Evolutionary conservation across 2,113 vertebrate genomes (phyloP).

Genomic region (Lanius collurio): DNA sequence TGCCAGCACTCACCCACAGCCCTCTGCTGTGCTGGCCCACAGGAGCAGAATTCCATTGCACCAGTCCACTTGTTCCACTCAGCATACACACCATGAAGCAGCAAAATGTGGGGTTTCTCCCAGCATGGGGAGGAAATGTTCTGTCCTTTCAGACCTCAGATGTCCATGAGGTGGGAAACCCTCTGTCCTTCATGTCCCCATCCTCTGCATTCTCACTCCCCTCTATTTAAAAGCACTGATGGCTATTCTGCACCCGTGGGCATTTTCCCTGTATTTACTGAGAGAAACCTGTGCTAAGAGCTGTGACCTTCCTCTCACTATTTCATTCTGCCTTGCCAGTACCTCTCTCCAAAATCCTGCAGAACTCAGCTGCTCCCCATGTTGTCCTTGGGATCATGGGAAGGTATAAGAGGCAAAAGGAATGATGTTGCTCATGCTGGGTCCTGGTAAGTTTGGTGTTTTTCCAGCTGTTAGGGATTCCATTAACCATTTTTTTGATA

Average conservation of each 20-base stretch:
- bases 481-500: background rate
- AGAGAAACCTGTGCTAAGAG: background rate
- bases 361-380: background rate
- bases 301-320: background rate
- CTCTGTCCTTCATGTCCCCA: background rate
- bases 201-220: background rate
- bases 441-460: background rate
- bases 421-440: background rate
- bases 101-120: background rate
- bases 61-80: background rate
- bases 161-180: background rate
- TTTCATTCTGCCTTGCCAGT: background rate
- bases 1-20: background rate
- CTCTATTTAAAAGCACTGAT: background rate
- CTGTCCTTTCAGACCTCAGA: background rate
- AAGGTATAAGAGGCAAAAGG: background rate
- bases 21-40: background rate
- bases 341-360: background rate
- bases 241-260: background rate
- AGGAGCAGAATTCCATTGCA: background rate
- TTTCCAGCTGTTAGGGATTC: background rate
- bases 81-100: background rate
- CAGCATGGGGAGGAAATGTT: rapidly evolving
- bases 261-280: background rate
- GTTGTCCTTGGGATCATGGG: background rate